Percentiles rank a stretch among this genome's conserved stretches.
Conservation (phyloP, 2,113 vertebrate genomes). For the Diadophis punctatus region DNA sequence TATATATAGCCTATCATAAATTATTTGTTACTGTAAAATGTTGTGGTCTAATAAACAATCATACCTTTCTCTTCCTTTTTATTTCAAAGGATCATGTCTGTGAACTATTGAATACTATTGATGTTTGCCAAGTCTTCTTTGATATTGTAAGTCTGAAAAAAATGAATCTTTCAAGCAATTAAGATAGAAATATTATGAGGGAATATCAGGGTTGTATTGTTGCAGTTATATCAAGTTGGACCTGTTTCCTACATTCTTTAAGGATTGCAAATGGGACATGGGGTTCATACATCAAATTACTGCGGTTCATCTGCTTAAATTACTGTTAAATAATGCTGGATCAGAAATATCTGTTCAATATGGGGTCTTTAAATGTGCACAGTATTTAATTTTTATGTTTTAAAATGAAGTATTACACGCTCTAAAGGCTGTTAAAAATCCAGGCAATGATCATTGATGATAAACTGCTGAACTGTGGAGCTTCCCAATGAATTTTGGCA, state of each 20-base stretch:
- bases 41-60: background rate
- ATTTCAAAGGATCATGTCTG: slow-evolving; percentile 90
- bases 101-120: slow-evolving; percentile 96
- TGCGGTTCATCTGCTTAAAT: background rate
- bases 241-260: background rate
- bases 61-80: slow-evolving; percentile 5
- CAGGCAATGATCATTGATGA: background rate
- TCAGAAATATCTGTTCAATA: background rate
- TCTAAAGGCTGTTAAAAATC: background rate
- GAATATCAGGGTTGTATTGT: background rate
- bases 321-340: background rate
- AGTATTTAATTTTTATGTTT: background rate
- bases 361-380: background rate
- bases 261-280: background rate
- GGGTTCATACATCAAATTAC: background rate
- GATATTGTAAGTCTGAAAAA: slow-evolving; percentile 87
- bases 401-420: background rate
- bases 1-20: background rate
- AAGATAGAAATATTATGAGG: background rate
- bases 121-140: slow-evolving; percentile 98
- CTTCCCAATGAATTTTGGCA: background rate
- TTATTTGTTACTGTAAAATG: background rate
- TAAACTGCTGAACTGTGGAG: background rate
- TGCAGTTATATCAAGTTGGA: background rate
- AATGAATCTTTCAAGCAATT: background rate